These are phyloP conservation scores for Heliocidaris erythrogramma DNA, from an alignment of 35 echinoderm and acorn worm genomes.

Conservation along the genomic window DNA sequence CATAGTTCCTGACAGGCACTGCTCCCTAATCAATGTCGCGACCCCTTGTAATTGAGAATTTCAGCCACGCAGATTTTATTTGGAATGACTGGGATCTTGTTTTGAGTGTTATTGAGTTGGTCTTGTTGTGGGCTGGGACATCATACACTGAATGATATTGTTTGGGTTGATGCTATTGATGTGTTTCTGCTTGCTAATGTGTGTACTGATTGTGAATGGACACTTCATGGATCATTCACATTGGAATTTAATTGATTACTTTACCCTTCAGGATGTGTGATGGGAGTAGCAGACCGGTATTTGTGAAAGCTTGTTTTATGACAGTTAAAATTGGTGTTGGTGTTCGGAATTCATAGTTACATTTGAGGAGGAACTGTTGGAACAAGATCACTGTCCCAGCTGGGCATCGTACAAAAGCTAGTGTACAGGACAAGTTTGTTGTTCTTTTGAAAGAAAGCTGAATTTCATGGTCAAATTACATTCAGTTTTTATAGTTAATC, in stretches of 20 bases:
- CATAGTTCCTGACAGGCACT: neutral
- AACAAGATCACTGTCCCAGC: neutral
- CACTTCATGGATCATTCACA: neutral
- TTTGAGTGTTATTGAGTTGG: neutral
- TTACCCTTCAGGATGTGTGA: neutral
- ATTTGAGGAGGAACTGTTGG: neutral
- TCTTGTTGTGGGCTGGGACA: neutral
- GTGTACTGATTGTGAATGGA: neutral
- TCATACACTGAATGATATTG: neutral
- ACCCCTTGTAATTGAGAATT: conserved; percentile 34
- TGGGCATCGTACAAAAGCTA: neutral
- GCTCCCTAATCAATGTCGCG: neutral
- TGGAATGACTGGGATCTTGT: neutral
- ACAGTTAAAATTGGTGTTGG: neutral
- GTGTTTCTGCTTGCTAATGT: neutral
- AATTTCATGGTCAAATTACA: neutral
- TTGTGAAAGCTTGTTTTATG: neutral
- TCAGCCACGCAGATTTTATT: conserved; percentile 14
- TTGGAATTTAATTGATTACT: neutral
- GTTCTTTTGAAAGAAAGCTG: neutral
- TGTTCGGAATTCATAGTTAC: neutral
- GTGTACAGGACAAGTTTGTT: neutral
- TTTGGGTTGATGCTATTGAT: neutral
- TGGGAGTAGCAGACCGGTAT: neutral
- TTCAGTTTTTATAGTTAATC: neutral